Percentiles rank a stretch among this genome's conserved stretches.
phyloP scores from a whole-genome alignment of 92 coral and sea anemone genomes.

The Parazoanthus atlanticus region DNA sequence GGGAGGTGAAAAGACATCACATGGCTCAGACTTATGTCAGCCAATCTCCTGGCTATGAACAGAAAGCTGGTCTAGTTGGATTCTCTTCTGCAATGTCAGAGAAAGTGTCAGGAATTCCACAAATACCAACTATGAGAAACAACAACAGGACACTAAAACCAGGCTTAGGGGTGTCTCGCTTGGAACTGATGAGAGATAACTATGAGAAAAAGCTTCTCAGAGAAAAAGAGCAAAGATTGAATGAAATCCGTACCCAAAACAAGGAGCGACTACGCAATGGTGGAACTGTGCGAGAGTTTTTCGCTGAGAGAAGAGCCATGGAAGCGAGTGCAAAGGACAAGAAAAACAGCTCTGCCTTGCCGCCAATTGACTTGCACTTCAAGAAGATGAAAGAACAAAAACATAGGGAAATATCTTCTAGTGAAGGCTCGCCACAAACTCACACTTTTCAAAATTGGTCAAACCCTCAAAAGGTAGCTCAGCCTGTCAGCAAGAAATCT shows the following conservation, averaged over 20 bases:
- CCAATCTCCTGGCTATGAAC: constrained; percentile 27
- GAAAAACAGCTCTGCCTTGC: constrained; percentile 68
- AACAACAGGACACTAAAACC: constrained; percentile 46
- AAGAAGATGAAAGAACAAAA: constrained; percentile 70
- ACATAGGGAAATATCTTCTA: constrained; percentile 29
- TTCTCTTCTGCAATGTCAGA: constrained; percentile 53
- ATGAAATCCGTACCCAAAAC: constrained; percentile 55
- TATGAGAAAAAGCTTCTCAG: constrained; percentile 81
- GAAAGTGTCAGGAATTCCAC: constrained; percentile 19
- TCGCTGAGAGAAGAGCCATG: constrained; percentile 90
- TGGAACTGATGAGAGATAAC: constrained; percentile 80
- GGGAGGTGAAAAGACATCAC: background rate
- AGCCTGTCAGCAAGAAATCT: constrained; percentile 26
- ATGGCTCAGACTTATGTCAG: constrained; percentile 31
- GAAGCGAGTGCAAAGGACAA: constrained; percentile 68
- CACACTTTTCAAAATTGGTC: constrained; percentile 11
- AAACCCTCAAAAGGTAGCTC: constrained; percentile 8
- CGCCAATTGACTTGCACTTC: constrained; percentile 88
- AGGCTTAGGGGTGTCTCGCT: constrained; percentile 77
- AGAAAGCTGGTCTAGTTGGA: constrained; percentile 23
- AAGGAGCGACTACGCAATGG: constrained; percentile 45
- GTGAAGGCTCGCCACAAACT: background rate
- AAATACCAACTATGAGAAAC: constrained; percentile 62
- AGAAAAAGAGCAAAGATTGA: constrained; percentile 79
- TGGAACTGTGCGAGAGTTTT: constrained; percentile 93